phyloP scores from a whole-genome alignment of 2,797 vertebrate species.

The Phataginus tetradactyla region DNA sequence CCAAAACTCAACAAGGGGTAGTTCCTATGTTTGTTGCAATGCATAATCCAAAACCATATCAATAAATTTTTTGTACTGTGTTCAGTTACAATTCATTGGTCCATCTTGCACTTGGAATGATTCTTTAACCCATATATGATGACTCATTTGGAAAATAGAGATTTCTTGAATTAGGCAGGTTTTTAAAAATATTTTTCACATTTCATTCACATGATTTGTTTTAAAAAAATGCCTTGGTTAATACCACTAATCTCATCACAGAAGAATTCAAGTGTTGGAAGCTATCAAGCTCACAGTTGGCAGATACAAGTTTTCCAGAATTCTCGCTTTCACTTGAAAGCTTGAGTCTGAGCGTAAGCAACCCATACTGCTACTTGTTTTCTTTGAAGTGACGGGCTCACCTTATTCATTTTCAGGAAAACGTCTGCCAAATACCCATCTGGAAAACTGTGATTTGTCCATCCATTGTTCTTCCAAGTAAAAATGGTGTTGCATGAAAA shows the following conservation, averaged over 20 bases:
- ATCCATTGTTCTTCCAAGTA: background rate
- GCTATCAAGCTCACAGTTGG: background rate
- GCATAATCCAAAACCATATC: background rate
- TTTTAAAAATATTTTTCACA: constrained; percentile 29
- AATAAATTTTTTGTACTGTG: background rate
- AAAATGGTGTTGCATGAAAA: background rate
- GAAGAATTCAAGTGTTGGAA: background rate
- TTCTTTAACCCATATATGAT: background rate
- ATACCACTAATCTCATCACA: background rate
- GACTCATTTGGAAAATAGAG: background rate
- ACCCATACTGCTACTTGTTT: background rate
- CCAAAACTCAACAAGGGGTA: constrained; percentile 30
- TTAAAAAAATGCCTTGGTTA: background rate
- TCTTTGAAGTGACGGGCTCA: constrained; percentile 24
- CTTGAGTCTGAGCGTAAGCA: background rate
- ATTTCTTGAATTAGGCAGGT: background rate
- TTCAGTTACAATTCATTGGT: constrained; percentile 13
- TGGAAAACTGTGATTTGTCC: constrained; percentile 20
- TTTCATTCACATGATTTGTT: background rate
- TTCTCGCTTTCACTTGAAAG: constrained; percentile 10
- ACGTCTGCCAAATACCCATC: constrained; percentile 32
- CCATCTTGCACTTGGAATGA: background rate
- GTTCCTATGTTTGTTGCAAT: constrained; percentile 4
- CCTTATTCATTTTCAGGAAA: constrained; percentile 36
- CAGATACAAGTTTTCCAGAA: constrained; percentile 30